Evolutionary conservation across 2,113 vertebrate genomes (phyloP), one percentile per base, ranked within the genome.

Genomic region (Nematolebias whitei): DNA sequence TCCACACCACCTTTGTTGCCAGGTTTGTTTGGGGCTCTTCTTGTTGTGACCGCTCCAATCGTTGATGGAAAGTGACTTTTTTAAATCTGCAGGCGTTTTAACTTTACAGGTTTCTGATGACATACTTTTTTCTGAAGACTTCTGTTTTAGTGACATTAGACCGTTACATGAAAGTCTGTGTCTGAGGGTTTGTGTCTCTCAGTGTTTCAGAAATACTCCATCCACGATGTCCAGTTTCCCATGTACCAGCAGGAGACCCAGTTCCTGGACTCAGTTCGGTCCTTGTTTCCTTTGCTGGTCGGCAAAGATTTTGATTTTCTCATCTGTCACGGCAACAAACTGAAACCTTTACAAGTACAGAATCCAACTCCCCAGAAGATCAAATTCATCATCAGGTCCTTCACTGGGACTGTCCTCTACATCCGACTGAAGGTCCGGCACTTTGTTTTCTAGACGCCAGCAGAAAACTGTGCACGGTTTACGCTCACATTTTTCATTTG

Each of bases 231-330:
- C 3, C 16, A 12, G 38, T 83, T 72, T 39, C 68, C 69, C 5
- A 35, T 11, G 0, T 24, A 40, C 2, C 69, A 80, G 0, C 47
- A 38, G 61, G 65, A 70, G 24, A n/a, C 1, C 0, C 69, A 71
- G 14, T 79, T 83, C 18, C 14, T 80, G 52, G 9, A 19, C 18
- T 56, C 74, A 40, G 41, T 83, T 9, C 19, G 59, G 24, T 65
- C 68, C 54, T 61, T 49, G 15, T 79, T 83, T 24, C 74, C 79
- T 57, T 44, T 60, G 65, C 65, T 82, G 41, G 29, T n/a, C 1
- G 32, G 13, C 0, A n/a, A 38, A 38, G 2, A 22, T 0, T 63
- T 78, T 29, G 74, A 78, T 0, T 0, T 78, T 12, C 52, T 2
- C 16, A 59, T 26, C 12, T 24, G 16, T 1, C n/a, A 58, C 10